These are phyloP conservation scores for Meghimatium bilineatum DNA, from an alignment of 2,888 invertebrate species.

Conservation along the genomic window DNA sequence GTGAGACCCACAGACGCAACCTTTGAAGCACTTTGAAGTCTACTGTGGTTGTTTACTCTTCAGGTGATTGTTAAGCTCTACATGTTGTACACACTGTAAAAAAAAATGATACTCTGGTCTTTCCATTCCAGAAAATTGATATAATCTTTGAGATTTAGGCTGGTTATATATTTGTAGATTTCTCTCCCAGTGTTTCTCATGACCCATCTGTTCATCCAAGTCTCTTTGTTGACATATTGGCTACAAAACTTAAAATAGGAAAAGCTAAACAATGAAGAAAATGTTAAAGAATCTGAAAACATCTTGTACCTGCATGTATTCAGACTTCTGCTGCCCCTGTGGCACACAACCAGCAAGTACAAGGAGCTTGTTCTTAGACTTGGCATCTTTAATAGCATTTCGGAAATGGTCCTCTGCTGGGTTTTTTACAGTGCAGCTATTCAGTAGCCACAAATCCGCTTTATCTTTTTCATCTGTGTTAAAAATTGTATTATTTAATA, in stretches of 20 bases:
- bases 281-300: neutral
- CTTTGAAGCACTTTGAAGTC: too few species aligned
- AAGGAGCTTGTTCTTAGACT: conserved; percentile 86
- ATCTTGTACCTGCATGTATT: conserved; percentile 74
- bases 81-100: too few species aligned
- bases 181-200: too few species aligned
- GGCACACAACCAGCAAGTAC: conserved; percentile 99
- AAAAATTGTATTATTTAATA: neutral
- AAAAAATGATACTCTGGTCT: too few species aligned
- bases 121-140: too few species aligned
- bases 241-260: neutral
- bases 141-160: too few species aligned
- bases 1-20: too few species aligned
- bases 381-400: conserved; percentile 85
- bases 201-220: too few species aligned
- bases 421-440: conserved; percentile 98
- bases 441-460: conserved; percentile 95
- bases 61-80: too few species aligned
- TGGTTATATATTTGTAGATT: too few species aligned
- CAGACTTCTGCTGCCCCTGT: conserved; percentile 84
- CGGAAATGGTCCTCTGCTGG: conserved; percentile 97
- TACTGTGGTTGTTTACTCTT: too few species aligned
- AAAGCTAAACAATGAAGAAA: neutral
- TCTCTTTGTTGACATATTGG: too few species aligned
- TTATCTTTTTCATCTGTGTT: conserved; percentile 83